A percentile compares a stretch with the other conserved stretches of the same genome.
Evolutionary conservation across 1,140 invertebrate species (phyloP).

Genomic region (Tenebrio molitor): DNA sequence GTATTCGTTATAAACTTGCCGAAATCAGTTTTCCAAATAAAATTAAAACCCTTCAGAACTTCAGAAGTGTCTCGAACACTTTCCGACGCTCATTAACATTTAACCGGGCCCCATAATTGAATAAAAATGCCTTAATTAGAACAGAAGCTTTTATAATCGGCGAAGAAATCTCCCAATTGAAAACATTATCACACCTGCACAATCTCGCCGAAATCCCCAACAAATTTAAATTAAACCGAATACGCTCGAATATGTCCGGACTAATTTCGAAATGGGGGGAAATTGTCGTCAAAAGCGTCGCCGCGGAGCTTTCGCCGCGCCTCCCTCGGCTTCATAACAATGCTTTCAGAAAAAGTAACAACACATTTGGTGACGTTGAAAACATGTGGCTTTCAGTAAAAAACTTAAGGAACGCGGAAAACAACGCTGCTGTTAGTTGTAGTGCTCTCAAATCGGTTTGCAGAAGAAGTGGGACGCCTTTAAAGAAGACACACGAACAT

Average conservation of each 20-base stretch:
- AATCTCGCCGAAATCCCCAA: slow-evolving; percentile 12
- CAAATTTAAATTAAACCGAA: slow-evolving; percentile 29
- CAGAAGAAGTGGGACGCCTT: slow-evolving; percentile 13
- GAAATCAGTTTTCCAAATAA: slow-evolving; percentile 51
- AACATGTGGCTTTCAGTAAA: slow-evolving; percentile 41
- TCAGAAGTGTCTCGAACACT: slow-evolving; percentile 47
- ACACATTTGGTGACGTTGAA: slow-evolving; percentile 23
- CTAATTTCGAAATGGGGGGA: slow-evolving; percentile 23
- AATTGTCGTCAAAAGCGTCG: slow-evolving; percentile 6
- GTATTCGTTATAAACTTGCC: slow-evolving; percentile 45
- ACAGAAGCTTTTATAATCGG: slow-evolving; percentile 29
- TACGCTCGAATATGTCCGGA: slow-evolving; percentile 2
- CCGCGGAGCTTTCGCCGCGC: slow-evolving; percentile 5
- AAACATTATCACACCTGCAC: slow-evolving; percentile 23
- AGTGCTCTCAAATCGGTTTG: slow-evolving; percentile 35
- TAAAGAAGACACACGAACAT: slow-evolving; percentile 10
- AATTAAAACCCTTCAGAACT: slow-evolving; percentile 52
- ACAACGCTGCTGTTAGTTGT: slow-evolving; percentile 37
- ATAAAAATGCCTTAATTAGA: slow-evolving; percentile 52
- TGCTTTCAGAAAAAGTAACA: slow-evolving; percentile 40
- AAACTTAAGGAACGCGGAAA: slow-evolving; percentile 40
- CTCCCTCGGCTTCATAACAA: slow-evolving; percentile 36
- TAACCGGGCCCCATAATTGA: slow-evolving; percentile 49
- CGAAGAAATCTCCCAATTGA: slow-evolving; percentile 31
- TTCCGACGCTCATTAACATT: slow-evolving; percentile 51